These are phyloP conservation scores for Xenotilapia flavipinnis DNA, from an alignment of 2,113 vertebrate species.

Conservation along the genomic window DNA sequence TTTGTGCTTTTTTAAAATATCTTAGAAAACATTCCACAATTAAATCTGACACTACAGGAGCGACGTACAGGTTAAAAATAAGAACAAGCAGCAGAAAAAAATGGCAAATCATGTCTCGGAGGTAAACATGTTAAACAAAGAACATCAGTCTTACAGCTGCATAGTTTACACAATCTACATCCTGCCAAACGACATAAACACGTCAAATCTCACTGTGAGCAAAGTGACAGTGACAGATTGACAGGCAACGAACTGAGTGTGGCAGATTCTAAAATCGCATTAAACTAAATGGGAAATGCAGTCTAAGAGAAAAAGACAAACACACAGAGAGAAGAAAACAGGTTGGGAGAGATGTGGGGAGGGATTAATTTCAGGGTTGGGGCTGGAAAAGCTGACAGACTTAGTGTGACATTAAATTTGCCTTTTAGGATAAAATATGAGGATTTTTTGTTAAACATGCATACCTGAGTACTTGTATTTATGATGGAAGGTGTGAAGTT, in stretches of 20 bases:
- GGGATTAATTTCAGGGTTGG: constrained; percentile 60
- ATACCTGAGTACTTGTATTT: constrained; percentile 53
- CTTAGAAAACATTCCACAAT: background rate
- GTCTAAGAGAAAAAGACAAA: constrained; percentile 41
- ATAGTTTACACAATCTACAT: constrained; percentile 32
- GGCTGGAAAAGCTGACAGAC: constrained; percentile 64
- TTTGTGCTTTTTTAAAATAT: background rate
- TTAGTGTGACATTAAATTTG: constrained; percentile 68
- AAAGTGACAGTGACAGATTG: constrained; percentile 54
- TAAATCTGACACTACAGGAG: background rate
- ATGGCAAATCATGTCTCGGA: constrained; percentile 12
- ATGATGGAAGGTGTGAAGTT: constrained; percentile 9
- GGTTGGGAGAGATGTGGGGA: constrained; percentile 15
- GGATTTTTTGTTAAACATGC: background rate
- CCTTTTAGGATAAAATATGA: constrained; percentile 47
- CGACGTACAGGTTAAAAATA: background rate
- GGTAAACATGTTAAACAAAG: constrained; percentile 44
- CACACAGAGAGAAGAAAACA: background rate
- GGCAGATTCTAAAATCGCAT: constrained; percentile 73
- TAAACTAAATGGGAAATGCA: constrained; percentile 68
- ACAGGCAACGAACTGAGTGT: constrained; percentile 66
- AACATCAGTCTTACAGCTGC: constrained; percentile 39
- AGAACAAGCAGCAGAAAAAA: background rate
- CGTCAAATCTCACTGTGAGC: constrained; percentile 38
- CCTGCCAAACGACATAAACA: constrained; percentile 44